phyloP scores from a whole-genome alignment of 1,140 invertebrate genomes.

The Tetragnatha versicolor region DNA sequence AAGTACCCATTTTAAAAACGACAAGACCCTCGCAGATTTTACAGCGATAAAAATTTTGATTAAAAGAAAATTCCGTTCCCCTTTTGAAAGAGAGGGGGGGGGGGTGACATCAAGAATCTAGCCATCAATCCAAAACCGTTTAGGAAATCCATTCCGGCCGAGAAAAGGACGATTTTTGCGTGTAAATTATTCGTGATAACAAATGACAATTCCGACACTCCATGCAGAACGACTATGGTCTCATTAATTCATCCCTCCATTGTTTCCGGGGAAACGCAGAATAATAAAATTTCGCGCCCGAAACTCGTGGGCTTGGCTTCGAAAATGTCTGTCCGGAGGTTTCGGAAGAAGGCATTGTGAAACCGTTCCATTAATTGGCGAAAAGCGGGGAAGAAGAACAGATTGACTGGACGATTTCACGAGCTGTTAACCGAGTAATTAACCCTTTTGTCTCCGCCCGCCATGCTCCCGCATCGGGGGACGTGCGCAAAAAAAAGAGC shows the following conservation, averaged over 20 bases:
- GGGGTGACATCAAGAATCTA: too few species aligned
- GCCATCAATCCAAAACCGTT: too few species aligned
- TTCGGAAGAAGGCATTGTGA: conserved; percentile 53
- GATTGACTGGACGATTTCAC: conserved; percentile 55
- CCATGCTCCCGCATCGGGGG: conserved; percentile 8
- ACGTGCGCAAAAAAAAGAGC: too few species aligned
- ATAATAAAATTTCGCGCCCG: conserved; percentile 51
- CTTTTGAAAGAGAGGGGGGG: too few species aligned
- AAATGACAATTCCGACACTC: conserved; percentile 53
- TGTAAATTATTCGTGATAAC: conserved; percentile 45
- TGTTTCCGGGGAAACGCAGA: conserved; percentile 13
- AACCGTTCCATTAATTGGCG: conserved; percentile 52
- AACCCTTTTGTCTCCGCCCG: conserved; percentile 54
- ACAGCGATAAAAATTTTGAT: too few species aligned
- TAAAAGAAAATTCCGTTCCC: too few species aligned
- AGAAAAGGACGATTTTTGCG: conserved; percentile 31
- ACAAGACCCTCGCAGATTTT: too few species aligned
- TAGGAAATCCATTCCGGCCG: background rate
- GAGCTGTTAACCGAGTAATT: conserved; percentile 56
- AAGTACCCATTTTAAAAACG: too few species aligned
- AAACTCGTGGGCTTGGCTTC: conserved; percentile 31
- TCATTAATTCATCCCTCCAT: conserved; percentile 32
- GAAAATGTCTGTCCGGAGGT: conserved; percentile 47
- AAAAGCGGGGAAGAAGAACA: conserved; percentile 52
- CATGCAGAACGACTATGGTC: conserved; percentile 34